Base-by-base conservation (phyloP, 2,113 vertebrate genomes). In the Sebastes fasciatus region DNA sequence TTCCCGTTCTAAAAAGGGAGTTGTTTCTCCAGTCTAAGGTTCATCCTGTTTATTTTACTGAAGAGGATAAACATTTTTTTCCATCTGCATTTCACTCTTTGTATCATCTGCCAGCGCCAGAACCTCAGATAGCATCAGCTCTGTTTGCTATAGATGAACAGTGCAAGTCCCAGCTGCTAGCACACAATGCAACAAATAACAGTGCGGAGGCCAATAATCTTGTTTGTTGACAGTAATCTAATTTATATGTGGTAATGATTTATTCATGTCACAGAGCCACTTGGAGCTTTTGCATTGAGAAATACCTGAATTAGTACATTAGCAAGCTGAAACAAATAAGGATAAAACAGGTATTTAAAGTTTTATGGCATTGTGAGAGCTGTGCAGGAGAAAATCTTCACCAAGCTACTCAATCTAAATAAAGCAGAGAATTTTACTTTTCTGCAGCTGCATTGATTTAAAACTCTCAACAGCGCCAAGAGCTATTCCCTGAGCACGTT, bases 361-460 rank as follows among this genome's bases (percentile, higher is more conserved):
- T 43, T 43, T 68, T 80, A 62, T 5, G 48, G 60, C 26, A 55
- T 57, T 17, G 46, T 21, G 42, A 74, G 62, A 67, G 23, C 26
- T 13, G 42, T 42, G 66, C 9, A 17, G 68, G 16, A 51, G 40
- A 66, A 79, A 70, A 75, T 66, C 60, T 46, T 80, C 49, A 49
- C 58, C 23, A 0, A 55, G 60, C 43, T 23, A 5, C 81, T 82
- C 13, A 3, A 48, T 83, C 46, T 11, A 57, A 82, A 86, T 67
- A 64, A 77, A 74, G 72, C 10, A 71, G 21, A 69, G 12, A 77
- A 71, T 52, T 69, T 40, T 63, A 13, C 71, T 75, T 34, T 74
- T 60, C 63, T 74, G 55, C 19, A 51, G 51, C 62, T 73, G 73
- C 76, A 86, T 60, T 87, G 87, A 86, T 91, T 68, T 64, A 43